Base-by-base conservation (phyloP, 2,888 invertebrate genomes). In the Hedychridium roseum region DNA sequence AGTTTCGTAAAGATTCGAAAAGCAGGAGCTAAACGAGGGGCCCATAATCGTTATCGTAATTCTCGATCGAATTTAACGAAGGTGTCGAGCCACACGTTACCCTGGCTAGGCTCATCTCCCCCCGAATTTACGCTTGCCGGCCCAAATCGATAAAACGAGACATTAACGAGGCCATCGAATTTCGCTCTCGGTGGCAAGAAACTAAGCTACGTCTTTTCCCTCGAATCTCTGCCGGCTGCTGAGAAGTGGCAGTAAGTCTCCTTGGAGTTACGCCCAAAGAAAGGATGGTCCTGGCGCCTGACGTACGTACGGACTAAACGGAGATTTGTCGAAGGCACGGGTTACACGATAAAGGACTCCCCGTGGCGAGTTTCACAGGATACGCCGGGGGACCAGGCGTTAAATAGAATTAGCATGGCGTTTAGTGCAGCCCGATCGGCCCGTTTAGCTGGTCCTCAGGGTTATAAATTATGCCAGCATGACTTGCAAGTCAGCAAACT, bases 391-490 rank as follows among this genome's bases (percentile, higher is more conserved):
- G 57, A 51, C 50, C 54, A 50, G 68, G 75, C 70, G 76, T 70
- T 73, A 75, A 76, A 74, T 73, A 74, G 74, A 76, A 76, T 76
- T 76, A 76, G 73, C 68, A 64, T 66, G 70, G 67, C 70, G 68
- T 73, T 76, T 76, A 74, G 75, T 73, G 66, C 68, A 74, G 70
- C n/a, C 73, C 64, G 66, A 68, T 64, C 66, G 66, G 65, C 63
- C 64, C 68, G 68, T 71, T 74, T 65, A 63, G 63, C 50, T 56
- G 68, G 72, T 74, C 68, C 73, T 68, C 57, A 42, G 55, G 70
- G 74, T 76, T 74, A 76, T 76, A 74, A 76, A 76, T 76, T 75
- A 73, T 74, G 74, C 69, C 53, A 56, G 63, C 67, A 68, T 76
- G 76, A 76, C 75, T 76, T n/a, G n/a, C n/a, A n/a, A n/a, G n/a